Evolutionary conservation across 2,797 vertebrate species (phyloP), one percentile per base, ranked within the genome.

Genomic region (Phrynocephalus guinanensis): DNA sequence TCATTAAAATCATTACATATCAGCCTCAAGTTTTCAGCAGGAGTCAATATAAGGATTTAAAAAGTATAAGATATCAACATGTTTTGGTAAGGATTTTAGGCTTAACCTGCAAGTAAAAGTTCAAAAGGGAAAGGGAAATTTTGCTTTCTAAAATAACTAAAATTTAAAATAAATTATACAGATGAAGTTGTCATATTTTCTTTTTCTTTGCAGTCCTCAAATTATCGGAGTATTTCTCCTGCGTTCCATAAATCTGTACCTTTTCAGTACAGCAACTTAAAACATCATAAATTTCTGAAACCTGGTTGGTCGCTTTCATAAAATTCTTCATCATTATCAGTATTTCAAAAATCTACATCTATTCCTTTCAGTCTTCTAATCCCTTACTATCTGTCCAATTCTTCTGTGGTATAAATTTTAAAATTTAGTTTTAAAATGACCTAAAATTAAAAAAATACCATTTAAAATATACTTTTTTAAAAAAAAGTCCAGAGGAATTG

Each of bases 1-100:
- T 93, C 87, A 87, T 80, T 86, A 84, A 87, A 90, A 38, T 89
- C 93, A 90, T 83, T 1, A 38, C 90, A 88, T 84, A 91, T 90
- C 91, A 88, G 77, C 82, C 80, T 38, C 85, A 56, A 60, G 68
- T 89, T 79, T 88, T 71, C 30, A 87, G 66, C 84, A 84, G 60
- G 83, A 0, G 0, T 86, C 79, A 68, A 80, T 70, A 50, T 70
- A 82, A 72, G 15, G 83, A 38, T 63, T 79, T 33, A 1, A 0
- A 6, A 26, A 86, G 63, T 24, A 60, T 16, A 76, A 66, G 10
- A 30, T 24, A 33, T 50, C 44, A 48, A 13, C 56, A 76, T 0
- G 0, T 63, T 63, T 63, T 63, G 9, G 60, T 63, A 20, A 63
- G 18, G 4, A 16, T 63, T 63, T 63, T 63, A 63, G 60, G 18